Conservation (phyloP, 2,113 vertebrate species). For the Porphyrio hochstetteri region DNA sequence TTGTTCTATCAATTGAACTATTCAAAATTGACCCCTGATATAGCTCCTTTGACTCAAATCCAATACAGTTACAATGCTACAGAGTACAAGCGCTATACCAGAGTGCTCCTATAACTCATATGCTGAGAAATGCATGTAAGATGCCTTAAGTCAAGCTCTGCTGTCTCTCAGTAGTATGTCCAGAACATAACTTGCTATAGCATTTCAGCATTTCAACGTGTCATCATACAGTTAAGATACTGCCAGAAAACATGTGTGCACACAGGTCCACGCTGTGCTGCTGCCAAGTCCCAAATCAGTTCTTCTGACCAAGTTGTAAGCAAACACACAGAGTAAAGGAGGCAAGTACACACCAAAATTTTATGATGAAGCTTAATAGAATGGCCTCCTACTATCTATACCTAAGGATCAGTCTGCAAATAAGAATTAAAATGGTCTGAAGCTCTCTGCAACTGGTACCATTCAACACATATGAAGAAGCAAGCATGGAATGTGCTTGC, state of each 20-base stretch:
- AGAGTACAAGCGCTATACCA: neutral
- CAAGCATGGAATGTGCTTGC: neutral
- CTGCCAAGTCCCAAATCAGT: neutral
- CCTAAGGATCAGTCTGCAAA: neutral
- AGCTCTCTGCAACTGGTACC: neutral
- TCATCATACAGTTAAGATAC: neutral
- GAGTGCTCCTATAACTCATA: neutral
- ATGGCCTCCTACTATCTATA: neutral
- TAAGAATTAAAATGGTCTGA: neutral
- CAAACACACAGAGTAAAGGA: neutral
- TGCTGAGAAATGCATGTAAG: neutral
- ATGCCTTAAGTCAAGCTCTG: neutral
- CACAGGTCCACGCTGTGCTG: neutral
- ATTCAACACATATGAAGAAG: neutral
- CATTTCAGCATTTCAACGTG: neutral
- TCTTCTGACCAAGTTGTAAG: neutral
- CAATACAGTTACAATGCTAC: neutral
- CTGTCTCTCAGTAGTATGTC: neutral
- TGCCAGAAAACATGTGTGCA: neutral
- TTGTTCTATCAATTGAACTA: neutral
- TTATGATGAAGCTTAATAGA: neutral
- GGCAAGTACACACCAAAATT: neutral
- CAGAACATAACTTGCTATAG: neutral
- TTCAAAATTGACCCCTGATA: neutral
- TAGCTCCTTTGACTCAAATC: neutral